Evolutionary conservation across 1,140 invertebrate genomes (phyloP).

Genomic region (Drosophila pseudoananassae): DNA sequence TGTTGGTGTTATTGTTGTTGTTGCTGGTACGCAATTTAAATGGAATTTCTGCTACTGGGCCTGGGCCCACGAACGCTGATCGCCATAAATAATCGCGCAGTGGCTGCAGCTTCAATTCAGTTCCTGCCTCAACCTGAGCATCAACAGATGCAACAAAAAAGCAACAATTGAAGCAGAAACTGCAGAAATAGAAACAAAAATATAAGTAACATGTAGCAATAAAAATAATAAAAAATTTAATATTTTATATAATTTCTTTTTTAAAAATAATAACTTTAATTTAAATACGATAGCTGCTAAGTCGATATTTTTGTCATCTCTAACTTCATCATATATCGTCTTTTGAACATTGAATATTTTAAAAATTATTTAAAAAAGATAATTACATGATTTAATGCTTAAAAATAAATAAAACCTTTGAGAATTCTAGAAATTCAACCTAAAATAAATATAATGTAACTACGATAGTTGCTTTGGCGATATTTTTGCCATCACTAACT

Average conservation of each 20-base stretch:
- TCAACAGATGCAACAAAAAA: constrained; percentile 23
- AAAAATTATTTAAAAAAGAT: neutral
- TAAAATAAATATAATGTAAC: neutral
- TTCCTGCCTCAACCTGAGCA: constrained; percentile 13
- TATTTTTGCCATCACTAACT: neutral
- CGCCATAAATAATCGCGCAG: constrained; percentile 79
- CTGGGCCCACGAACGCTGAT: constrained; percentile 67
- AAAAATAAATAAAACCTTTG: neutral
- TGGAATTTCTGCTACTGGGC: constrained; percentile 31
- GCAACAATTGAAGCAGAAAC: constrained; percentile 3
- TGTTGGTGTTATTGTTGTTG: constrained; percentile 32
- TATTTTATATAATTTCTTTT: too few species aligned
- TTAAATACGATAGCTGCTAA: neutral
- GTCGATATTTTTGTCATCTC: neutral
- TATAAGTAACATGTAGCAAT: too few species aligned
- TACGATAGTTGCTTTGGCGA: neutral
- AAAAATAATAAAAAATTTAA: too few species aligned
- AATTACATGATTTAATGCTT: neutral
- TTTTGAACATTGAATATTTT: too few species aligned
- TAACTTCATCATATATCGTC: neutral
- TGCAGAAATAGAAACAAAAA: neutral
- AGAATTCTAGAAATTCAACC: neutral
- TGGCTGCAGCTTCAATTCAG: constrained; percentile 29
- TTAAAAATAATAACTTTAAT: neutral
- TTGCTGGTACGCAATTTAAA: constrained; percentile 54